Percentiles rank a stretch among this genome's conserved stretches.
phyloP scores from a whole-genome alignment of 2,888 invertebrate species.

The Microctonus hyperodae region DNA sequence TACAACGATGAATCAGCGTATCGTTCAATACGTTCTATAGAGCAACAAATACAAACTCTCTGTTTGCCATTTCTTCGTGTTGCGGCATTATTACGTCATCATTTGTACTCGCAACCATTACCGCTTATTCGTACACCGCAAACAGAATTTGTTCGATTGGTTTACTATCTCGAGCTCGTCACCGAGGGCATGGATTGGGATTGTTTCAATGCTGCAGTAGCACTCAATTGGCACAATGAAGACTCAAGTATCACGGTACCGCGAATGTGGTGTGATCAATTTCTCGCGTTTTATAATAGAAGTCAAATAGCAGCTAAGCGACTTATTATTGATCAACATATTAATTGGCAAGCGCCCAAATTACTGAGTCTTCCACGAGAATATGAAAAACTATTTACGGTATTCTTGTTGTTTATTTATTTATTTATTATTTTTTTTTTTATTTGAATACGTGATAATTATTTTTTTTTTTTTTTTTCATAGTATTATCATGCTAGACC shows the following conservation, averaged over 20 bases:
- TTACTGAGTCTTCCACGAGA: slow-evolving; percentile 86
- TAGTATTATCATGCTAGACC: slow-evolving; percentile 90
- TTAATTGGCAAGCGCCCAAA: slow-evolving; percentile 81
- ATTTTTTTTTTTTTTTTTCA: slow-evolving; percentile 41
- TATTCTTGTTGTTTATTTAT: slow-evolving; percentile 54
- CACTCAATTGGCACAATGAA: slow-evolving; percentile 68
- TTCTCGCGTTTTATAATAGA: slow-evolving; percentile 66
- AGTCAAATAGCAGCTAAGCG: slow-evolving; percentile 72
- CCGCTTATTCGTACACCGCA: slow-evolving; percentile 72
- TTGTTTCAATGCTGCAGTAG: slow-evolving; percentile 71
- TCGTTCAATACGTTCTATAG: slow-evolving; percentile 14
- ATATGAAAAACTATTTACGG: slow-evolving; percentile 91
- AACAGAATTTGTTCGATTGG: slow-evolving; percentile 79
- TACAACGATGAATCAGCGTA: slow-evolving; percentile 43
- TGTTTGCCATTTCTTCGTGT: slow-evolving; percentile 86
- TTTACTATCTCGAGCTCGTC: slow-evolving; percentile 80
- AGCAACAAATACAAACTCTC: slow-evolving; percentile 73
- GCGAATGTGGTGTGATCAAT: slow-evolving; percentile 74
- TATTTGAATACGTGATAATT: background rate
- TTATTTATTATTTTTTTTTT: background rate
- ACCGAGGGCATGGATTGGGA: slow-evolving; percentile 73
- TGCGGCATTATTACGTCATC: slow-evolving; percentile 82
- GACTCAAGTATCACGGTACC: slow-evolving; percentile 65
- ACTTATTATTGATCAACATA: slow-evolving; percentile 77
- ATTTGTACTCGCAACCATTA: slow-evolving; percentile 80